These are phyloP conservation scores for Tetragnatha versicolor DNA, from an alignment of 1,140 invertebrate genomes.

Conservation along the genomic window DNA sequence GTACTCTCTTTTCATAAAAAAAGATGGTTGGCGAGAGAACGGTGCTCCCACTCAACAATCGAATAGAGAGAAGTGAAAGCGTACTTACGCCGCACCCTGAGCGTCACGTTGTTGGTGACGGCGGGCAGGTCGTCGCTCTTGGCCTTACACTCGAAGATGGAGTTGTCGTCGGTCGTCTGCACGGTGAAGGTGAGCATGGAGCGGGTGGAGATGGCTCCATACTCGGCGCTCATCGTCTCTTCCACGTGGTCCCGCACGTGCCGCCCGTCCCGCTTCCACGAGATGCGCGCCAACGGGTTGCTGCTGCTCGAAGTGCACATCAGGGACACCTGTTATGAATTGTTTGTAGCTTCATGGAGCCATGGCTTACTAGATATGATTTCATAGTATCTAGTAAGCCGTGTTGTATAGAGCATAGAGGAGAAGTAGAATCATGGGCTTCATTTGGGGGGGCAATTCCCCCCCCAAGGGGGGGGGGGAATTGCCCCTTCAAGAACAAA, in stretches of 20 bases:
- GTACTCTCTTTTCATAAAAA: too few relatives aligned
- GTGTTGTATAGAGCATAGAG: too few relatives aligned
- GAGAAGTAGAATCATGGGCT: too few relatives aligned
- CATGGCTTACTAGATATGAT: too few relatives aligned
- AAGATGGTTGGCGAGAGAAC: too few relatives aligned
- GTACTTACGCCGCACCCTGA: slow-evolving; percentile 67
- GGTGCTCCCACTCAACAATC: too few relatives aligned
- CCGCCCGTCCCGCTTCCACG: slow-evolving; percentile 84
- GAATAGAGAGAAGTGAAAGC: neutral
- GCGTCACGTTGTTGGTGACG: slow-evolving; percentile 74
- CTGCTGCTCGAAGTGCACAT: slow-evolving; percentile 81
- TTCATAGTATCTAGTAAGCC: too few relatives aligned
- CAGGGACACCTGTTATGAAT: slow-evolving; percentile 16
- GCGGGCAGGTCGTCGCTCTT: slow-evolving; percentile 40
- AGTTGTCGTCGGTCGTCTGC: slow-evolving; percentile 83
- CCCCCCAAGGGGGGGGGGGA: too few relatives aligned
- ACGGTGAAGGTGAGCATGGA: slow-evolving; percentile 82
- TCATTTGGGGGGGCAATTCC: too few relatives aligned
- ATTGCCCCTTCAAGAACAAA: too few relatives aligned
- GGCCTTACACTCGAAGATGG: slow-evolving; percentile 80
- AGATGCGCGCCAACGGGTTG: slow-evolving; percentile 88
- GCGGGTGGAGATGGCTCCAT: slow-evolving; percentile 27
- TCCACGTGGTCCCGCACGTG: slow-evolving; percentile 49
- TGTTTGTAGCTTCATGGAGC: too few relatives aligned
- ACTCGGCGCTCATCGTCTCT: slow-evolving; percentile 29